A percentile compares a stretch with the other conserved stretches of the same genome.
Evolutionary conservation across 2,113 vertebrate genomes (phyloP).

Genomic region (Peromyscus maniculatus): DNA sequence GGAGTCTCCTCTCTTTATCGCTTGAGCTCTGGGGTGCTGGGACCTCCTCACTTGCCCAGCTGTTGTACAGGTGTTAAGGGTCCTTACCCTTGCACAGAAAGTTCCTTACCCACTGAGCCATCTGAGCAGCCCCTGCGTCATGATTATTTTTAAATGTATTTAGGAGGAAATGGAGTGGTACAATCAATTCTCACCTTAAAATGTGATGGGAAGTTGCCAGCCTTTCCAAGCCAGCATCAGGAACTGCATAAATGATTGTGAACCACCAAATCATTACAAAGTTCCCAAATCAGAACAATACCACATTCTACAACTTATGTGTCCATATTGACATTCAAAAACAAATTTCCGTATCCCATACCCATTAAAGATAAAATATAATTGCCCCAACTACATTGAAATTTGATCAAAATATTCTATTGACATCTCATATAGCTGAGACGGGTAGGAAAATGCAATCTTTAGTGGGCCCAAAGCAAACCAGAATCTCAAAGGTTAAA

Average conservation of each 20-base stretch:
- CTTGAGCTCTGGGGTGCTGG: background rate
- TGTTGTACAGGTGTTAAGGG: background rate
- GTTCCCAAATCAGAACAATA: background rate
- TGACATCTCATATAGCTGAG: background rate
- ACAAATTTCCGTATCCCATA: background rate
- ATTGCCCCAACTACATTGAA: conserved; percentile 8
- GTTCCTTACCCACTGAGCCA: background rate
- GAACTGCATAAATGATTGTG: background rate
- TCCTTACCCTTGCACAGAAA: background rate
- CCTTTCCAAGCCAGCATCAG: background rate
- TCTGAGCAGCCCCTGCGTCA: background rate
- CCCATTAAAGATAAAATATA: background rate
- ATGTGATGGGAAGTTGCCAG: background rate
- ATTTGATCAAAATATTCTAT: background rate
- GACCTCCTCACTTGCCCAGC: background rate
- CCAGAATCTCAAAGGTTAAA: conserved; percentile 80
- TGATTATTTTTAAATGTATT: background rate
- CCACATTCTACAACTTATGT: background rate
- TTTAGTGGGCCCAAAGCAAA: background rate
- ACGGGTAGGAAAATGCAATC: conserved; percentile 22
- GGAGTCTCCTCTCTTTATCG: background rate
- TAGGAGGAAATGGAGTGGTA: background rate
- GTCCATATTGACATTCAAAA: background rate
- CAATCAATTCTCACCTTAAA: background rate
- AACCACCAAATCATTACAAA: background rate